These are phyloP conservation scores for Lordiphosa clarofinis DNA, from an alignment of 1,140 invertebrate genomes.

Conservation along the genomic window DNA sequence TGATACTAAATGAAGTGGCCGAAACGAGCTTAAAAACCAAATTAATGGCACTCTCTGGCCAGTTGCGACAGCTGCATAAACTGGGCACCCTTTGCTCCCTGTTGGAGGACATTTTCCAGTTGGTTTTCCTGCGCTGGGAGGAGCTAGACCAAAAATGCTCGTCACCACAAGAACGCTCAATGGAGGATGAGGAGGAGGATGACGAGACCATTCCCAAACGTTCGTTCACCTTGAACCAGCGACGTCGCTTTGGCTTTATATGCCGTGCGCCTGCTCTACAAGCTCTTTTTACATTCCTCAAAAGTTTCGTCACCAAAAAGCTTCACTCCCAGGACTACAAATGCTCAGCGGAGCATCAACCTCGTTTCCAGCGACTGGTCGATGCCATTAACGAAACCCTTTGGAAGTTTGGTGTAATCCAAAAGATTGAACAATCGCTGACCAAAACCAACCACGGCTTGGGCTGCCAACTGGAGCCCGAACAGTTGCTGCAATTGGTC, in stretches of 20 bases:
- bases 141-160: constrained; percentile 35
- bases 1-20: constrained; percentile 54
- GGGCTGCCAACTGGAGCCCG: constrained; percentile 44
- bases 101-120: constrained; percentile 63
- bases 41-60: constrained; percentile 44
- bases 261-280: constrained; percentile 48
- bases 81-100: constrained; percentile 56
- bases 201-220: constrained; percentile 39
- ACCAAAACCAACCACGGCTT: constrained; percentile 10
- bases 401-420: constrained; percentile 65
- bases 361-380: constrained; percentile 53
- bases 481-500: constrained; percentile 60
- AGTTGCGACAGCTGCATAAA: constrained; percentile 58
- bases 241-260: constrained; percentile 61
- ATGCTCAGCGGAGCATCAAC: constrained; percentile 38
- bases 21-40: constrained; percentile 22
- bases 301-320: constrained; percentile 66
- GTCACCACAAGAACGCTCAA: constrained; percentile 3
- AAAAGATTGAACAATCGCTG: constrained; percentile 63
- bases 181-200: constrained; percentile 37
- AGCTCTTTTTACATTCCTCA: constrained; percentile 62
- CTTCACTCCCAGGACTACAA: constrained; percentile 71
- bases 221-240: neutral
- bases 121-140: constrained; percentile 75
- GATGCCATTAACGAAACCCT: constrained; percentile 65